Percentiles rank a stretch among this genome's conserved stretches.
phyloP scores from a whole-genome alignment of 2,797 vertebrate genomes.

The Ceyx erithaca region DNA sequence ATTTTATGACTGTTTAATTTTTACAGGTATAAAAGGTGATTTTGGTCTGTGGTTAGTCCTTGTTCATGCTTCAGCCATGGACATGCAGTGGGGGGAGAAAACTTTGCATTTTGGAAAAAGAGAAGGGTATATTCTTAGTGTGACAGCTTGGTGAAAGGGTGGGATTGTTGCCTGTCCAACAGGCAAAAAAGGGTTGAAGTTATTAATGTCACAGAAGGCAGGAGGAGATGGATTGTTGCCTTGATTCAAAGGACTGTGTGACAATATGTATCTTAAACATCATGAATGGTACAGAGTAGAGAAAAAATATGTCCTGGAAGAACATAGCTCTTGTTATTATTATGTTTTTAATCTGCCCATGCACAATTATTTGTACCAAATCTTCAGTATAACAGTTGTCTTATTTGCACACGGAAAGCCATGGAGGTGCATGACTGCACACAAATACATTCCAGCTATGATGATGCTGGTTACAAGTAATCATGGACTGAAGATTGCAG shows the following conservation, averaged over 20 bases:
- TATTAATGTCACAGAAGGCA: not conserved
- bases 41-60: not conserved
- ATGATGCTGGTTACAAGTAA: not conserved
- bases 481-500: not conserved
- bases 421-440: not conserved
- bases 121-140: not conserved
- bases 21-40: not conserved
- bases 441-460: not conserved
- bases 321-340: not conserved
- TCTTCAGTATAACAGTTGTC: not conserved
- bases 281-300: not conserved
- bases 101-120: not conserved
- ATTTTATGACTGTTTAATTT: not conserved
- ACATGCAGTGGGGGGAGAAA: not conserved
- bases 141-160: not conserved
- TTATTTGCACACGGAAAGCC: not conserved
- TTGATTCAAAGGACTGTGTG: not conserved
- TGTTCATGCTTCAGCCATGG: not conserved
- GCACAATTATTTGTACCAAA: not conserved
- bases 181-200: not conserved
- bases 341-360: not conserved
- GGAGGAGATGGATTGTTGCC: not conserved
- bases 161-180: not conserved
- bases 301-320: not conserved
- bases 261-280: not conserved